Evolutionary conservation across 2,888 invertebrate species (phyloP), one percentile per base, ranked within the genome.

Genomic region (Lochmaea capreae): DNA sequence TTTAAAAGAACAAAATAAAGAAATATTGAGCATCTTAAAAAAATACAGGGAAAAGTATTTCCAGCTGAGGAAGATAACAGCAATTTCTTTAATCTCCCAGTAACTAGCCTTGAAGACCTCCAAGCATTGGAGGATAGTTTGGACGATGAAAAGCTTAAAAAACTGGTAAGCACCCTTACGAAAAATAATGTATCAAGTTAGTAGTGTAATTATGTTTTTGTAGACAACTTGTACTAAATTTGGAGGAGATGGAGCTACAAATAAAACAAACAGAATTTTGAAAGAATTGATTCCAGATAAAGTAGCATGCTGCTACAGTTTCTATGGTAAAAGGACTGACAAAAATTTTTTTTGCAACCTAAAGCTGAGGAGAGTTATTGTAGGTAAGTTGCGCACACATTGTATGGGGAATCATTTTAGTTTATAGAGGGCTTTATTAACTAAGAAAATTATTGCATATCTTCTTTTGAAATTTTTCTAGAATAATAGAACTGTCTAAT

Each of bases 191-290:
- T 14, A 67, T 67, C 67, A 33, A 54, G 65, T 65, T 43, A 65
- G 14, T 65, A 65, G n/a, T 65, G 46, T 46, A 14, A 46, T 9
- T 46, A 46, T 12, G 46, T 54, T 67, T 67, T 43, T 58, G 8
- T 58, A 67, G 67, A 67, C 67, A 67, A 33, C 39, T 42, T 67
- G 67, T 58, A 67, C 57, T 58, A 58, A 58, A 67, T 67, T 67
- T 58, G 67, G 67, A 67, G 67, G 67, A 67, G 67, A 67, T 67
- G 67, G 67, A 67, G 58, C 42, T 58, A 67, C 67, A 22, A 67
- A 67, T 43, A 67, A 59, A 67, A 67, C 67, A 67, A 67, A 67
- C 57, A 67, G 67, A 67, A 67, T 67, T 67, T 33, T 58, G 67
- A 59, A 67, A 18, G 58, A 67, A 57, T 67, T 67, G 58, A 67